phyloP scores from a whole-genome alignment of 2,888 invertebrate species.

The Drosophila meridionalis region DNA sequence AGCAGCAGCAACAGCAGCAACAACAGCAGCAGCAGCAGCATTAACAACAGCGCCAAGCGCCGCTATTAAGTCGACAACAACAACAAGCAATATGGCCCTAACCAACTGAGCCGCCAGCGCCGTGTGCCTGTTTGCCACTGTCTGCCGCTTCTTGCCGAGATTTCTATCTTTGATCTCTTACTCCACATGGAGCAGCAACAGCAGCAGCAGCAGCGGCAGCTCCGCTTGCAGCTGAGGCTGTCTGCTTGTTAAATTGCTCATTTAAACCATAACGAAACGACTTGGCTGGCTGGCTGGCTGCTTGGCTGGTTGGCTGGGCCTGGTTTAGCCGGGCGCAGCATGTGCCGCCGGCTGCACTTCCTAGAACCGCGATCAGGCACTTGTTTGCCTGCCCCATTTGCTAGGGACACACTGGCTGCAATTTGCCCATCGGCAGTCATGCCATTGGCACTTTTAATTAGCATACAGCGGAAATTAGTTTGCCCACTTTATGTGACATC shows the following conservation, averaged over 20 bases:
- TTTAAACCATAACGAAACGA: slow-evolving; percentile 78
- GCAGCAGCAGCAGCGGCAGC: slow-evolving; percentile 18
- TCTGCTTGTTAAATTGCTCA: slow-evolving; percentile 67
- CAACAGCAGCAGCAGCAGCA: slow-evolving; percentile 41
- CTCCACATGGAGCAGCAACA: slow-evolving; percentile 77
- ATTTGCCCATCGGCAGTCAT: slow-evolving; percentile 65
- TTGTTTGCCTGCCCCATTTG: slow-evolving; percentile 35
- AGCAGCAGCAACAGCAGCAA: slow-evolving; percentile 46
- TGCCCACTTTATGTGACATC: slow-evolving; percentile 58
- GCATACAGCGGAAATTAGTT: slow-evolving; percentile 76
- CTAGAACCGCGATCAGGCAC: slow-evolving; percentile 63
- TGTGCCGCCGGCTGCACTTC: slow-evolving; percentile 69
- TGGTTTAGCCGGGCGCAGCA: slow-evolving; percentile 57
- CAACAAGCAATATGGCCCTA: slow-evolving; percentile 80
- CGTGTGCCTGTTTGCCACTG: slow-evolving; percentile 74
- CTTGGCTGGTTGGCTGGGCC: slow-evolving; percentile 44
- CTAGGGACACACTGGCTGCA: slow-evolving; percentile 39
- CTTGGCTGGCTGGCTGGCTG: slow-evolving; percentile 45
- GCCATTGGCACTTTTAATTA: slow-evolving; percentile 74
- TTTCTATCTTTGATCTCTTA: slow-evolving; percentile 83
- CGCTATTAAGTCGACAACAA: slow-evolving; percentile 82
- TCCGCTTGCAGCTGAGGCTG: slow-evolving; percentile 23
- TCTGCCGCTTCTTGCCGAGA: slow-evolving; percentile 80
- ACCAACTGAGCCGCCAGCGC: slow-evolving; percentile 56
- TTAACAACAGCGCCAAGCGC: slow-evolving; percentile 69